Evolutionary conservation across 2,797 vertebrate species (phyloP), one percentile per base, ranked within the genome.

Genomic region (Scomberomorus guttatus): DNA sequence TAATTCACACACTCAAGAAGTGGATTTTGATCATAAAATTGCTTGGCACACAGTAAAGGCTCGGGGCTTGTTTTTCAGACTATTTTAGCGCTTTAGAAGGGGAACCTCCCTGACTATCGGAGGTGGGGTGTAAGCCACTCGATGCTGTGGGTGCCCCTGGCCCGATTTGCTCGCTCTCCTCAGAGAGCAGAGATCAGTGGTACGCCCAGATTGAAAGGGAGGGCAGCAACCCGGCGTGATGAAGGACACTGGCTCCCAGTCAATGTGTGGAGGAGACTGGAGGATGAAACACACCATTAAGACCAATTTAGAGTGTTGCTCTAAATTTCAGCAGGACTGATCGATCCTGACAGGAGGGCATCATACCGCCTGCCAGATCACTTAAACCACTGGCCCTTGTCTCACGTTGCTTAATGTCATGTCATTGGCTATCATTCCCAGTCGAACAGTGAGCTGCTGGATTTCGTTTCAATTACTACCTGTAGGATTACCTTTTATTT

Each of bases 281-380:
- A 91, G 91, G 91, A 93, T 94, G 93, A 95, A 94, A 94, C 94
- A 95, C 92, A 90, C 92, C 90, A 95, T 95, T 95, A 95, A 93
- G 93, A 93, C 91, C 92, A 94, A 95, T 95, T 95, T 95, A 92
- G 92, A 94, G 94, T 94, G 93, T 91, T 90, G 89, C 91, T 93
- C 92, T 95, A 95, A 95, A 95, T 95, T 96, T 95, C 93, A 94
- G 93, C 88, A 88, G 91, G 94, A 93, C 90, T 95, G 95, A 96
- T 96, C 93, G 94, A 95, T 95, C 92, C 94, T 95, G 95, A 96
- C 95, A 95, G 95, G 91, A 93, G 94, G 94, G 93, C 94, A 95
- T 91, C 91, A 86, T 91, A 90, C 93, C 80, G 92, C 93, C 93
- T 93, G 94, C 93, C 93, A 93, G 93, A 95, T 94, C 94, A 95